These are phyloP conservation scores for Bombus confusus DNA, from an alignment of 1,140 invertebrate species.

Conservation along the genomic window DNA sequence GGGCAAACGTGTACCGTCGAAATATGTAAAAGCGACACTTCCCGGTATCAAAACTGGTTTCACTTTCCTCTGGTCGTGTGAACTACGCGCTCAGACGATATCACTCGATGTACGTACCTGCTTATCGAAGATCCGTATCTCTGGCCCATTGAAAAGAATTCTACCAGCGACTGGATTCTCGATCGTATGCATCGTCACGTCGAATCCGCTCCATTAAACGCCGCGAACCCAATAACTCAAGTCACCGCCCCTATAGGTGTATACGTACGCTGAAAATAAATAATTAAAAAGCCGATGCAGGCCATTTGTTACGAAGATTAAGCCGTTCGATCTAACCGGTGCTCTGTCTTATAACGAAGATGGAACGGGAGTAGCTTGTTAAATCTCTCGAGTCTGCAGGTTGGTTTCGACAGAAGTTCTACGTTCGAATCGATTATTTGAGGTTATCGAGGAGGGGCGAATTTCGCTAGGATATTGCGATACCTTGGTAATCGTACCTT, in stretches of 20 bases:
- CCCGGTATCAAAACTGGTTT: slow-evolving; percentile 60
- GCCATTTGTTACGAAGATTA: slow-evolving; percentile 67
- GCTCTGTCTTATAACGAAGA: slow-evolving; percentile 27
- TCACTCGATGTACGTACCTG: slow-evolving; percentile 57
- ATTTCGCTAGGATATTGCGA: background rate
- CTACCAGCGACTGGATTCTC: background rate
- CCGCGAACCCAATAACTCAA: background rate
- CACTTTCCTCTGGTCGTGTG: slow-evolving; percentile 58
- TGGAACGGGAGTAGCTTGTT: background rate
- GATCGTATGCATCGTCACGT: slow-evolving; percentile 59
- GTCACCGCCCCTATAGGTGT: slow-evolving; percentile 22
- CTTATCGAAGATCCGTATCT: slow-evolving; percentile 61
- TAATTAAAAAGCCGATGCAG: slow-evolving; percentile 65
- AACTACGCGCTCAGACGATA: slow-evolving; percentile 61
- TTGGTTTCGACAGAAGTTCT: background rate
- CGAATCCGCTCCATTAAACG: slow-evolving; percentile 44
- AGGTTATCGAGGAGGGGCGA: background rate
- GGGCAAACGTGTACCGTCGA: background rate
- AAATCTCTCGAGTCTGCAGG: background rate
- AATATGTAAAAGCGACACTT: slow-evolving; percentile 35
- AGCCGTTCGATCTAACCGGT: slow-evolving; percentile 39
- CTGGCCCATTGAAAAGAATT: slow-evolving; percentile 39
- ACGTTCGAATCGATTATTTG: no score
- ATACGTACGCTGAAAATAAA: slow-evolving; percentile 64
- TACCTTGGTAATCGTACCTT: no score